These are phyloP conservation scores for Contarinia nasturtii DNA, from an alignment of 1,140 invertebrate genomes.

Conservation along the genomic window DNA sequence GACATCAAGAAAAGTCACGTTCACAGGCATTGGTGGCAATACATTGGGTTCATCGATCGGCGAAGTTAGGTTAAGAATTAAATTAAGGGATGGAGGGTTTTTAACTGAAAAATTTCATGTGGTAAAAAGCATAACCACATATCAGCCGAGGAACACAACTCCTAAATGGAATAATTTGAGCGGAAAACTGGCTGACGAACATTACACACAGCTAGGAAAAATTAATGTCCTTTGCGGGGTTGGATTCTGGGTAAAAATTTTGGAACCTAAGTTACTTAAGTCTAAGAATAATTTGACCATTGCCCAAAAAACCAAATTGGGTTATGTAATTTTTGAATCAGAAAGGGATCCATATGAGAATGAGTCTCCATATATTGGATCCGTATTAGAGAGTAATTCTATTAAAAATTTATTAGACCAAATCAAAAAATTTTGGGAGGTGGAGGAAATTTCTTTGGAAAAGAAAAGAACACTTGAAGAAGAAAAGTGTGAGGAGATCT, in stretches of 20 bases:
- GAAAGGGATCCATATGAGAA: too few relatives aligned
- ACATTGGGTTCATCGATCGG: neutral
- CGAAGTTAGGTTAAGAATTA: neutral
- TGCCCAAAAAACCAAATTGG: neutral
- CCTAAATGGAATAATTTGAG: neutral
- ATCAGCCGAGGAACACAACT: neutral
- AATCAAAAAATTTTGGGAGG: neutral
- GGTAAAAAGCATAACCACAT: neutral
- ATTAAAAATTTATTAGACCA: neutral
- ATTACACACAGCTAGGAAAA: neutral
- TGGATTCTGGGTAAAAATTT: neutral
- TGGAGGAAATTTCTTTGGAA: neutral
- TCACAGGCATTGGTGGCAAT: neutral
- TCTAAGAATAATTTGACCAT: neutral
- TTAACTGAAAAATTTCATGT: neutral
- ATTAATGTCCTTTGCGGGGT: neutral
- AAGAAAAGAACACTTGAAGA: neutral
- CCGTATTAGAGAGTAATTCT: neutral
- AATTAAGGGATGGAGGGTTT: neutral
- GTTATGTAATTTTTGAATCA: neutral
- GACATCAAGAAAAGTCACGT: neutral
- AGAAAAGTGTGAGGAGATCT: neutral
- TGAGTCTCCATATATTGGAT: too few relatives aligned
- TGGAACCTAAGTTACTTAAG: neutral
- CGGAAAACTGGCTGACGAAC: neutral